Conservation (phyloP, 2,888 invertebrate species). For the Drosophila nr. perissopoda region DNA sequence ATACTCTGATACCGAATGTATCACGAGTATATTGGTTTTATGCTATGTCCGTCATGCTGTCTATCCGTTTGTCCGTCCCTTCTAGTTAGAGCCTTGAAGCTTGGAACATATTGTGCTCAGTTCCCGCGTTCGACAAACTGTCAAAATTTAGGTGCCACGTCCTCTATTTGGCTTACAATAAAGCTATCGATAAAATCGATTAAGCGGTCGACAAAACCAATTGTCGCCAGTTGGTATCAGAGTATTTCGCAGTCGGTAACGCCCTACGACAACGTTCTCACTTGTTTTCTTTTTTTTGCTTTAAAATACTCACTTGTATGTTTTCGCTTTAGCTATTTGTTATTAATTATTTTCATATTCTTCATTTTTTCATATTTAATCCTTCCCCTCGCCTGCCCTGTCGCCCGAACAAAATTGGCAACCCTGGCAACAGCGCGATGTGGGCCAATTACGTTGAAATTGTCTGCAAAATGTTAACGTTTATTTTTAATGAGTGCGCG, state of each 20-base stretch:
- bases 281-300: not conserved
- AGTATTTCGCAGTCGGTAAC: not conserved
- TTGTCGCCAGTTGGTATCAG: not conserved
- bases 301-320: slow-evolving; percentile 25
- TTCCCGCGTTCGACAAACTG: not conserved
- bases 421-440: slow-evolving; percentile 42
- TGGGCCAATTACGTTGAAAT: slow-evolving; percentile 75
- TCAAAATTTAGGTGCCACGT: not conserved
- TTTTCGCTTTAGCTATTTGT: slow-evolving; percentile 61
- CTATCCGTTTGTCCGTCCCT: not conserved
- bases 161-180: too few relatives aligned
- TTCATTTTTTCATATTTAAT: slow-evolving; percentile 4
- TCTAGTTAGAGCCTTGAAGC: too few relatives aligned
- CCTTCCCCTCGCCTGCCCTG: not conserved
- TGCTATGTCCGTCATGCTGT: too few relatives aligned
- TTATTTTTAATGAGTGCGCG: slow-evolving; percentile 58
- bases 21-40: not conserved
- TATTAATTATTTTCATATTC: slow-evolving; percentile 38
- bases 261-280: too few relatives aligned
- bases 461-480: slow-evolving; percentile 70
- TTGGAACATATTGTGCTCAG: too few relatives aligned
- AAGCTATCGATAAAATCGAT: not conserved
- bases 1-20: not conserved
- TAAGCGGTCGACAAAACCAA: not conserved
- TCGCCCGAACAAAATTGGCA: slow-evolving; percentile 20